phyloP scores from a whole-genome alignment of 2,797 vertebrate genomes.

The Psittacula echo region DNA sequence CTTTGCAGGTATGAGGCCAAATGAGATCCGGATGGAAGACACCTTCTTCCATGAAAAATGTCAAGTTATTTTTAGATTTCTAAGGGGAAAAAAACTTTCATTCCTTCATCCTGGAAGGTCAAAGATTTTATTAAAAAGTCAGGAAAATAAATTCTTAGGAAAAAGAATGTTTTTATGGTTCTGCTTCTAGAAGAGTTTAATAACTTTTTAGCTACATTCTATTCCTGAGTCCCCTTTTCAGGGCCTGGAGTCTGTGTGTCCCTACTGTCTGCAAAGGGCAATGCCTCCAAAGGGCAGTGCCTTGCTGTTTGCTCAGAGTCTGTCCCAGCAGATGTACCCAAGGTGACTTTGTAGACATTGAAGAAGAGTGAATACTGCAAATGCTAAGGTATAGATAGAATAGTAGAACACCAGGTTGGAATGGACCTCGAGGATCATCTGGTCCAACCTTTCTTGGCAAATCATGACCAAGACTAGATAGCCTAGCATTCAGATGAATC shows the following conservation, averaged over 20 bases:
- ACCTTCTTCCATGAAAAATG: conserved; percentile 43
- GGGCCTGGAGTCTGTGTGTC: fast-evolving
- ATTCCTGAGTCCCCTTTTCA: not conserved
- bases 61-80: conserved; percentile 46
- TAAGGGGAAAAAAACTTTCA: not conserved
- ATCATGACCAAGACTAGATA: not conserved
- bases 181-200: not conserved
- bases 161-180: not conserved
- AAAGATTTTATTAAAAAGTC: conserved; percentile 51
- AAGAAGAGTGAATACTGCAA: not conserved
- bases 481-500: not conserved
- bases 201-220: not conserved
- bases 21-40: conserved; percentile 30
- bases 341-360: not conserved
- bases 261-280: not conserved
- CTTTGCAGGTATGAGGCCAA: not conserved
- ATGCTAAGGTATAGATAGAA: not conserved
- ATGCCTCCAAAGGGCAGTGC: not conserved
- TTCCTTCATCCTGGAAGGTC: conserved; percentile 28
- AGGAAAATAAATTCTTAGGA: conserved; percentile 27
- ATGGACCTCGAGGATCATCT: not conserved
- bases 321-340: not conserved
- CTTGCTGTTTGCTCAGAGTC: not conserved
- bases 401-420: not conserved
- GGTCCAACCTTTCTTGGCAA: not conserved